phyloP scores from a whole-genome alignment of 2,797 vertebrate genomes.

The Myotis pilosus region DNA sequence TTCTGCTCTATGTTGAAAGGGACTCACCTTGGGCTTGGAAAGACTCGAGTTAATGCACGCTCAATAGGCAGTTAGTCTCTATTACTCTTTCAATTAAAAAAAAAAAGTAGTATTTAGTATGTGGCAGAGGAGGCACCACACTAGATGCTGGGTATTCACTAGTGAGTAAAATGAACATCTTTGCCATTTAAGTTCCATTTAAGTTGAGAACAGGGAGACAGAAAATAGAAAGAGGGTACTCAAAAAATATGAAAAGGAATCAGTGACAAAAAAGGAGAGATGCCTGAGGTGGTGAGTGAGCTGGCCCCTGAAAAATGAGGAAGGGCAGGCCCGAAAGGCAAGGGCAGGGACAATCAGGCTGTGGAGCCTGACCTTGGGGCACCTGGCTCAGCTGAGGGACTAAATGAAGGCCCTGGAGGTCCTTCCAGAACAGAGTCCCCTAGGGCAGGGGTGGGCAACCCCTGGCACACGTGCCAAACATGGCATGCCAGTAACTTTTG shows the following conservation, averaged over 20 bases:
- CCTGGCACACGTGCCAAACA: too few relatives aligned
- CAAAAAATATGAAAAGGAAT: neutral
- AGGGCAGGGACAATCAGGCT: neutral
- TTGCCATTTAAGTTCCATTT: neutral
- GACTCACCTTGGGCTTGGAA: neutral
- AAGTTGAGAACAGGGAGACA: neutral
- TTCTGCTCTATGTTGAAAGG: neutral
- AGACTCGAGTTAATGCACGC: neutral
- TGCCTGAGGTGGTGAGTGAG: neutral
- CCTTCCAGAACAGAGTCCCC: neutral
- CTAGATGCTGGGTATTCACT: neutral
- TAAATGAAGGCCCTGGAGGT: neutral
- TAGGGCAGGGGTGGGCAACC: too few relatives aligned
- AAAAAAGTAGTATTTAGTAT: neutral
- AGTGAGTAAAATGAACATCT: neutral
- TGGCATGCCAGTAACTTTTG: too few relatives aligned
- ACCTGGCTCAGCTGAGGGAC: neutral
- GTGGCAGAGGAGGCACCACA: neutral
- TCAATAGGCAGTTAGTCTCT: neutral
- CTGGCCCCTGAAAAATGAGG: neutral
- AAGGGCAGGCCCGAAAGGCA: neutral
- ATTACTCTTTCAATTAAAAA: neutral
- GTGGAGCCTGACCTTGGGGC: neutral
- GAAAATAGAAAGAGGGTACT: neutral
- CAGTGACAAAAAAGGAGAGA: neutral